These are phyloP conservation scores for Torymus auratus DNA, from an alignment of 2,888 invertebrate genomes.

Conservation along the genomic window DNA sequence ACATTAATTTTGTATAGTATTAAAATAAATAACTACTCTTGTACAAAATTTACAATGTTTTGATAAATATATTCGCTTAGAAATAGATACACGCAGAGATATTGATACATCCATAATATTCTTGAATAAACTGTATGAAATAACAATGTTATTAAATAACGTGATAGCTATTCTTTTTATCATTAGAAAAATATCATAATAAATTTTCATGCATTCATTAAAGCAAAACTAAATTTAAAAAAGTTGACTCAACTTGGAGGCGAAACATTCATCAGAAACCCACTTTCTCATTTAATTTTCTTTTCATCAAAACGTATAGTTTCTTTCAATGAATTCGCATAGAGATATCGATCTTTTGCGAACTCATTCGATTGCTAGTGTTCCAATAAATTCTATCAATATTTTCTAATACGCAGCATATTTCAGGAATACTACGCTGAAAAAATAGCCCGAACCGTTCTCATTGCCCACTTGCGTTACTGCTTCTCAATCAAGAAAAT, in stretches of 20 bases:
- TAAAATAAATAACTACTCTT: too few species aligned
- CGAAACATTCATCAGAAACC: background rate
- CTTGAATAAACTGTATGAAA: too few species aligned
- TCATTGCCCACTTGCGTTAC: too few species aligned
- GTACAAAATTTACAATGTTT: too few species aligned
- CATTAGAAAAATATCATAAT: too few species aligned
- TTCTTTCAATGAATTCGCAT: background rate
- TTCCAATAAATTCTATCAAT: background rate
- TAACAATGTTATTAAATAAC: too few species aligned
- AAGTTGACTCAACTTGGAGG: background rate
- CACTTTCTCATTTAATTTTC: background rate
- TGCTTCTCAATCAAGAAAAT: too few species aligned
- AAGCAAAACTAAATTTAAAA: conserved; percentile 14
- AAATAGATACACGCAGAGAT: too few species aligned
- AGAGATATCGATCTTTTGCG: background rate
- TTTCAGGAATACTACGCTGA: background rate
- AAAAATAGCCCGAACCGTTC: background rate
- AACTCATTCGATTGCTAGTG: background rate
- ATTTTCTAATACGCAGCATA: background rate
- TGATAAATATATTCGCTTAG: too few species aligned
- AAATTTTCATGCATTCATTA: background rate
- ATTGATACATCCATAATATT: too few species aligned
- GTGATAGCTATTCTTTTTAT: too few species aligned
- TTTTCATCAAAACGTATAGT: background rate
- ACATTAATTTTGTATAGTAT: too few species aligned